Percentiles rank a stretch among this genome's conserved stretches.
Evolutionary conservation across 30 jellyfish, hydroid and myxozoan species (phyloP).

Genomic region (Mastigias papua): DNA sequence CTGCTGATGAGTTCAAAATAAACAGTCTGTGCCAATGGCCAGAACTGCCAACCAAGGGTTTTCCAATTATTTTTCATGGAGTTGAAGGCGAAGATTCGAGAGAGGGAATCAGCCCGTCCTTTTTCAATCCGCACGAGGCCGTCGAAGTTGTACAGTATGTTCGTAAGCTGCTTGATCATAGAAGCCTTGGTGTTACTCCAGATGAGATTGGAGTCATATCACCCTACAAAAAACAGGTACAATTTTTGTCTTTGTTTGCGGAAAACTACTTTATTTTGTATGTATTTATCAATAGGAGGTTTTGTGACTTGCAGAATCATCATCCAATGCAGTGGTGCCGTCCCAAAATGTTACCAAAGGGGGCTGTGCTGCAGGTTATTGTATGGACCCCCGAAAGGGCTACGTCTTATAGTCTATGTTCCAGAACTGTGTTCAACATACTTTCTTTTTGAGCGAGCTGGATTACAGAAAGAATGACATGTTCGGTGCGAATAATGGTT

Average conservation of each 20-base stretch:
- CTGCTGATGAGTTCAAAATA: slow-evolving; percentile 63
- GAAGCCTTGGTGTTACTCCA: slow-evolving; percentile 52
- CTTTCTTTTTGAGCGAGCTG: no score
- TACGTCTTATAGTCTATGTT: no score
- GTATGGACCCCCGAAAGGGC: no score
- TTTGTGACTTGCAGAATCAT: no score
- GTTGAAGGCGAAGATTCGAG: slow-evolving; percentile 86
- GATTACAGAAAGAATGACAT: no score
- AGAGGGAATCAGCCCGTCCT: slow-evolving; percentile 95
- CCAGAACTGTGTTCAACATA: no score
- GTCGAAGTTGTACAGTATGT: slow-evolving; percentile 79
- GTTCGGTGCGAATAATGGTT: no score
- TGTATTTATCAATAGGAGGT: no score
- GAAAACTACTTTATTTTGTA: no score
- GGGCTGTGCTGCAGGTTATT: no score
- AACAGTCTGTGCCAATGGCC: slow-evolving; percentile 45
- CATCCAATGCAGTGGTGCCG: no score
- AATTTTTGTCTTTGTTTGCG: not conserved
- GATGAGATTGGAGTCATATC: slow-evolving; percentile 90
- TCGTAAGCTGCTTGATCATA: slow-evolving; percentile 20
- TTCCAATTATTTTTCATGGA: slow-evolving; percentile 91
- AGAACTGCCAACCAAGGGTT: slow-evolving; percentile 57
- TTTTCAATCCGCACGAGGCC: slow-evolving; percentile 94
- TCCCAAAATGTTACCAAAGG: no score
- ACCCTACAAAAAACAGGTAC: slow-evolving; percentile 94